phyloP scores from a whole-genome alignment of 1,140 invertebrate genomes.

The Hylyphantes graminicola region DNA sequence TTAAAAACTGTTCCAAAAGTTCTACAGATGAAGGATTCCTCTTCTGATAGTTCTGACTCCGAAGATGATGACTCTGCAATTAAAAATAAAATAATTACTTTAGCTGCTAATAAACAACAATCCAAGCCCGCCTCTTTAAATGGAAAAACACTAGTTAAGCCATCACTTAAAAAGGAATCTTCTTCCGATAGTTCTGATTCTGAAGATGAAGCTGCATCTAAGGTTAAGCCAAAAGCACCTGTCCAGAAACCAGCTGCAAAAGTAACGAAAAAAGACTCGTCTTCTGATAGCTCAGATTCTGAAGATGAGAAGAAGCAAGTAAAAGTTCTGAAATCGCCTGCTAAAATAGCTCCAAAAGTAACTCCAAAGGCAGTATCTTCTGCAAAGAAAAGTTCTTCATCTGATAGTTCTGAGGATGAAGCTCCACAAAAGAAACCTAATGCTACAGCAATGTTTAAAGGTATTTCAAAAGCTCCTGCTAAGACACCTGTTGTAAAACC shows the following conservation, averaged over 20 bases:
- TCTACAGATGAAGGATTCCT: slow-evolving; percentile 7
- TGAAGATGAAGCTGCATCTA: not conserved
- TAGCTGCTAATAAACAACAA: not conserved
- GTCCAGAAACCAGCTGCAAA: not conserved
- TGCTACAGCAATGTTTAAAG: not conserved
- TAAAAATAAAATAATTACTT: not conserved
- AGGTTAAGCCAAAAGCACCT: not conserved
- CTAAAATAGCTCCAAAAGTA: not conserved
- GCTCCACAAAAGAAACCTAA: not conserved
- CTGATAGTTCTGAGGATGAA: slow-evolving; percentile 24
- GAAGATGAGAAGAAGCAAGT: slow-evolving; percentile 1
- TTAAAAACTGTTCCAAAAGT: not conserved
- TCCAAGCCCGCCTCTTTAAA: not conserved
- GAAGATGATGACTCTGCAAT: slow-evolving; percentile 2
- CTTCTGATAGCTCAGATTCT: slow-evolving; percentile 24
- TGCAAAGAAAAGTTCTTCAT: too few relatives aligned
- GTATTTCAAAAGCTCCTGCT: not conserved
- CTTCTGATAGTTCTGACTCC: slow-evolving; percentile 40
- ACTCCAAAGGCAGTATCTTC: not conserved
- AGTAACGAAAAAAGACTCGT: not conserved
- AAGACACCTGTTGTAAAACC: not conserved
- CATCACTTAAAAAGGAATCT: not conserved
- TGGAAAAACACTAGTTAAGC: not conserved
- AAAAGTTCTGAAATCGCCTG: not conserved
- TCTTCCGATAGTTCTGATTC: slow-evolving; percentile 37